Conservation (phyloP, 2,113 vertebrate genomes). For the Meriones unguiculatus region DNA sequence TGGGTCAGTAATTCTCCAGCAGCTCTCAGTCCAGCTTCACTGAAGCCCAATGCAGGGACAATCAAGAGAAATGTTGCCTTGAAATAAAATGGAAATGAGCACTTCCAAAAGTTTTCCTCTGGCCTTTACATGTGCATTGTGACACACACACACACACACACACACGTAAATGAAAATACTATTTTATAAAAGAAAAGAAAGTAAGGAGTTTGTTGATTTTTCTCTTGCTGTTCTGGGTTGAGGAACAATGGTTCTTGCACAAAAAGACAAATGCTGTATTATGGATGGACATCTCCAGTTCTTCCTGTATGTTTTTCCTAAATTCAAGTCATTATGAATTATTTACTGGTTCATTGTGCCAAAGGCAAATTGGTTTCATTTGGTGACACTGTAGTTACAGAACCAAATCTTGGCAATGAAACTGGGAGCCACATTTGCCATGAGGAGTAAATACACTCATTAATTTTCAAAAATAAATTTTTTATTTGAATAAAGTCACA, state of each 20-base stretch:
- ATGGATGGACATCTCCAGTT: not conserved
- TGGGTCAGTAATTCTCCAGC: not conserved
- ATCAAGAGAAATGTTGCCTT: not conserved
- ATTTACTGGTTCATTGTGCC: not conserved
- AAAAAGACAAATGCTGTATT: not conserved
- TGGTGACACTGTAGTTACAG: not conserved
- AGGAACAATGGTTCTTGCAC: not conserved
- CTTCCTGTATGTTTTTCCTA: not conserved
- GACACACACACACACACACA: not conserved
- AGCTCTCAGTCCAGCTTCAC: not conserved
- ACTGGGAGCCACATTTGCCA: not conserved
- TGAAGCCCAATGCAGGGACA: not conserved
- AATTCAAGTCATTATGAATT: not conserved
- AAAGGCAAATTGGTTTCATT: not conserved
- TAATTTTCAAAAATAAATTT: not conserved
- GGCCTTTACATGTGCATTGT: not conserved
- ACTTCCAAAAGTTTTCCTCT: not conserved
- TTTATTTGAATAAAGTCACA: not conserved
- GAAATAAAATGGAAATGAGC: not conserved
- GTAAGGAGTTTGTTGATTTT: not conserved
- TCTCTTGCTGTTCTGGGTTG: not conserved
- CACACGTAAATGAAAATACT: not conserved
- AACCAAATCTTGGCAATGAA: not conserved
- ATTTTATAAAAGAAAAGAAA: not conserved
- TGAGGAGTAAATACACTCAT: not conserved